These are phyloP conservation scores for western clawed frog (Xenopus tropicalis) DNA, from an alignment of 2,113 vertebrate genomes.

Conservation along the genomic window UCB_Xtro_10.0 CM004452.2:42179001-42179500, in stretches of 20 bases:
- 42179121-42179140: conserved; percentile 37
- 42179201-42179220: conserved; percentile 44
- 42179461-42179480: too few species aligned
- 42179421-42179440: too few species aligned
- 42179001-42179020: conserved; percentile 43
- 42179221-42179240: conserved; percentile 47
- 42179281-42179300: conserved; percentile 28
- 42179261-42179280: conserved; percentile 43
- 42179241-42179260: conserved; percentile 46
- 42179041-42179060: conserved; percentile 41
- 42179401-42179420: too few species aligned
- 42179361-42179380: background rate
- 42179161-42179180: conserved; percentile 46
- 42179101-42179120: conserved; percentile 42
- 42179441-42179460: too few species aligned
- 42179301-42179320: background rate
- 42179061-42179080: conserved; percentile 45
- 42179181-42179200: conserved; percentile 44
- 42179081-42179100: conserved; percentile 45
- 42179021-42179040: conserved; percentile 43
- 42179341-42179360: background rate
- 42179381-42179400: too few species aligned
- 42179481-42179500: too few species aligned
- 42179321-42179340: background rate
- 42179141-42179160: conserved; percentile 40